These are phyloP conservation scores for Simalia tracyae DNA, from an alignment of 2,797 vertebrate species.

Conservation along the genomic window DNA sequence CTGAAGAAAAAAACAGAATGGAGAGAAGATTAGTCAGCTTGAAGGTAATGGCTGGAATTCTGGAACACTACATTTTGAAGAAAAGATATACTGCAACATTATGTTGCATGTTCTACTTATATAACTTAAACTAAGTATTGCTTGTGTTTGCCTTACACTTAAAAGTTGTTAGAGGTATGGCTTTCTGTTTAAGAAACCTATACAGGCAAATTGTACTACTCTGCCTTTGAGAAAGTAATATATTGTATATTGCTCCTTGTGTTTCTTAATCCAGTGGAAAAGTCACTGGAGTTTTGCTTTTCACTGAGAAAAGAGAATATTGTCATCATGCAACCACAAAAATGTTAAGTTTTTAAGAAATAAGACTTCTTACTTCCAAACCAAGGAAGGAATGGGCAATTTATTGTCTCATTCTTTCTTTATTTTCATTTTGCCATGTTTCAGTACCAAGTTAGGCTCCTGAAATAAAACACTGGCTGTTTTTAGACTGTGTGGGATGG, in stretches of 20 bases:
- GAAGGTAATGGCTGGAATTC: not conserved
- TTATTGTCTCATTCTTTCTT: not conserved
- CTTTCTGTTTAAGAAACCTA: not conserved
- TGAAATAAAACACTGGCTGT: not conserved
- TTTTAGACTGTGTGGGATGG: not conserved
- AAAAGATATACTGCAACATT: not conserved
- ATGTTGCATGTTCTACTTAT: not conserved
- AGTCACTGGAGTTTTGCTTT: not conserved
- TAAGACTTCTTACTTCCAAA: not conserved
- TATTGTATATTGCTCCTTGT: not conserved
- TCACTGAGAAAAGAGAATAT: not conserved
- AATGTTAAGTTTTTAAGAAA: not conserved
- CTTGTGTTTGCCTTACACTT: not conserved
- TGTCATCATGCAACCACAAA: not conserved
- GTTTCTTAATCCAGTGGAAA: not conserved
- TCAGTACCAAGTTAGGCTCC: not conserved
- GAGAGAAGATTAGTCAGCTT: not conserved
- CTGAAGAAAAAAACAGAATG: not conserved
- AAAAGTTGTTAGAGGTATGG: not conserved
- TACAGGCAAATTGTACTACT: not conserved
- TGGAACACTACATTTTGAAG: not conserved
- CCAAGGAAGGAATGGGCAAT: not conserved
- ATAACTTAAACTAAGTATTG: not conserved
- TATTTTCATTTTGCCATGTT: not conserved
- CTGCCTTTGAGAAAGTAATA: not conserved